Evolutionary conservation across 1,140 invertebrate genomes (phyloP).

Genomic region (Anoplophora glabripennis): DNA sequence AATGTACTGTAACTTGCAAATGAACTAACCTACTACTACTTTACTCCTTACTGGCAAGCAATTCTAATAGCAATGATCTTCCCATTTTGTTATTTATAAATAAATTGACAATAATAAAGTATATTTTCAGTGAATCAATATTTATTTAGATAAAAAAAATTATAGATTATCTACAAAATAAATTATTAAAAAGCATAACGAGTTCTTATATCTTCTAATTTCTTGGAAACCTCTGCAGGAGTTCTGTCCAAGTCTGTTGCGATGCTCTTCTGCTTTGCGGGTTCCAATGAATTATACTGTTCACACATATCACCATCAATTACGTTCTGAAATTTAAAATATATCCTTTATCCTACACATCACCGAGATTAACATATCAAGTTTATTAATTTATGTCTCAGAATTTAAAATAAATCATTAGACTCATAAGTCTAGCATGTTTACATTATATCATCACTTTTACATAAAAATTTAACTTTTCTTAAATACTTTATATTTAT

Average conservation of each 20-base stretch:
- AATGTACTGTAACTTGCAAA: no score
- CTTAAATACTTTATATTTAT: no score
- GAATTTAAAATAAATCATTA: conserved; percentile 24
- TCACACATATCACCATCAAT: conserved; percentile 99
- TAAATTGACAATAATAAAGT: no score
- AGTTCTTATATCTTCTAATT: conserved; percentile 90
- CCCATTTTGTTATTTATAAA: no score
- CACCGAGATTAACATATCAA: conserved; percentile 1
- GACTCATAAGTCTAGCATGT: conserved; percentile 46
- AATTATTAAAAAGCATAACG: conserved; percentile 85
- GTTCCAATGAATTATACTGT: conserved; percentile 96
- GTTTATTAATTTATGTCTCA: conserved; percentile 1
- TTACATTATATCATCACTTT: conserved; percentile 29
- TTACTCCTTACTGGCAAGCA: no score
- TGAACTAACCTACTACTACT: no score
- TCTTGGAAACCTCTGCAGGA: conserved; percentile 94
- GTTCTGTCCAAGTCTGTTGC: conserved; percentile 91
- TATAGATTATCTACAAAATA: not conserved
- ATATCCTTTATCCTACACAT: not conserved
- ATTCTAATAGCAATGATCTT: no score
- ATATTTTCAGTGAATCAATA: no score
- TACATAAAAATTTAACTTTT: no score
- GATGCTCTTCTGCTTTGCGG: conserved; percentile 91
- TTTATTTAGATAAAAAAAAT: no score
- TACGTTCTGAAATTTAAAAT: conserved; percentile 71